A percentile compares a stretch with the other conserved stretches of the same genome.
phyloP scores from a whole-genome alignment of 2,888 invertebrate species.

The Spodoptera littoralis region DNA sequence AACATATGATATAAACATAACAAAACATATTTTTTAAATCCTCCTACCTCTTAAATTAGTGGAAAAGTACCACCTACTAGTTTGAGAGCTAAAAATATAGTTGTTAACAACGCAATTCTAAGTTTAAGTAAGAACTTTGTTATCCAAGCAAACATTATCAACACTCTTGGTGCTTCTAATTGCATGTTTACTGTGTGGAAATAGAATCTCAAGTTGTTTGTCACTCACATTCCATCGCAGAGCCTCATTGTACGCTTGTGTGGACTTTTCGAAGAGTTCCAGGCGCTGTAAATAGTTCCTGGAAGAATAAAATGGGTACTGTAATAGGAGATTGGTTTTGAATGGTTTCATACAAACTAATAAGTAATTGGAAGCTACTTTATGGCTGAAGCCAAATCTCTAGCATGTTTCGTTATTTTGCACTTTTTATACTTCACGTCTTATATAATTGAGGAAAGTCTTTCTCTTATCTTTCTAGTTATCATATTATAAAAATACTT shows the following conservation, averaged over 20 bases:
- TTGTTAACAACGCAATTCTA: conserved; percentile 7
- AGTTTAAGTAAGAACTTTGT: conserved; percentile 40
- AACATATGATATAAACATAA: too few species aligned
- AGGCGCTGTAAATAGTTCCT: conserved; percentile 84
- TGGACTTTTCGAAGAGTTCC: conserved; percentile 83
- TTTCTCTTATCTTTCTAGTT: too few species aligned
- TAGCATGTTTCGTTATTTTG: too few species aligned
- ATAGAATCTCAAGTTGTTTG: conserved; percentile 66
- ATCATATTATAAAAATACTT: too few species aligned
- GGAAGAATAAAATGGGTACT: conserved; percentile 51
- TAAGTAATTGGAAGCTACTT: too few species aligned
- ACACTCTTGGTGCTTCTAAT: conserved; percentile 62
- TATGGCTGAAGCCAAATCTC: too few species aligned
- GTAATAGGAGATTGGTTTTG: conserved; percentile 11
- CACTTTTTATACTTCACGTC: too few species aligned
- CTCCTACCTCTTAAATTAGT: too few species aligned
- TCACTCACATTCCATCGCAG: conserved; percentile 83
- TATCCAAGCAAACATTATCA: conserved; percentile 63
- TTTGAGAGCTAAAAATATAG: conserved; percentile 1
- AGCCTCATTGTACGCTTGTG: conserved; percentile 82
- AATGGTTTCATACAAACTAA: conserved; percentile 1
- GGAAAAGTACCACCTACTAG: too few species aligned
- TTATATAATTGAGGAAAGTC: too few species aligned
- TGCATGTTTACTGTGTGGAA: conserved; percentile 67
- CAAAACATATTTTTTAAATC: too few species aligned